A percentile compares a stretch with the other conserved stretches of the same genome.
These are phyloP conservation scores for Tridacna gigas DNA, from an alignment of 2,888 invertebrate species.

Conservation along the genomic window DNA sequence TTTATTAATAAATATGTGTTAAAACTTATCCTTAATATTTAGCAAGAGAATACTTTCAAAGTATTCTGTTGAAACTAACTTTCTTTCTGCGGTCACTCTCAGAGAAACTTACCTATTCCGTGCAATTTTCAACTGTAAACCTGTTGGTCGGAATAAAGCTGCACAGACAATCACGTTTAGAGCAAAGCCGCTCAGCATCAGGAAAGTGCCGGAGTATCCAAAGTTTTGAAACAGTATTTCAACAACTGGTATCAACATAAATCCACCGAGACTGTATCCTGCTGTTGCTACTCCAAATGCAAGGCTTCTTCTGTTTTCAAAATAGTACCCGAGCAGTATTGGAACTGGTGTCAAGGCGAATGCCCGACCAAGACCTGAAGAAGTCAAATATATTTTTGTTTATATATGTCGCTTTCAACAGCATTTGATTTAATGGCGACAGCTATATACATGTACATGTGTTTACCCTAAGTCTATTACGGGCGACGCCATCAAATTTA, in stretches of 20 bases:
- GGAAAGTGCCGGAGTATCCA: slow-evolving; percentile 71
- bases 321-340: slow-evolving; percentile 74
- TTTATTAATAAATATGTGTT: too few species aligned
- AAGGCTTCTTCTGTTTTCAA: slow-evolving; percentile 71
- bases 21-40: too few species aligned
- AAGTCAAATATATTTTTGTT: too few species aligned
- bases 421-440: too few species aligned
- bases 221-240: slow-evolving; percentile 68
- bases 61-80: too few species aligned
- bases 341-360: slow-evolving; percentile 71
- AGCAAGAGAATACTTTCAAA: too few species aligned
- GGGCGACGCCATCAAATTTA: too few species aligned
- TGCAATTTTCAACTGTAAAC: slow-evolving; percentile 41
- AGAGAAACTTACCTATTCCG: neutral
- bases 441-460: too few species aligned
- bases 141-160: slow-evolving; percentile 69
- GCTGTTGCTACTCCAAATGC: slow-evolving; percentile 73
- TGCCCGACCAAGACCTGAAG: slow-evolving; percentile 72
- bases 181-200: slow-evolving; percentile 67
- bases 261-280: slow-evolving; percentile 75
- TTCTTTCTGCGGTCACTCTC: too few species aligned
- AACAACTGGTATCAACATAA: slow-evolving; percentile 67
- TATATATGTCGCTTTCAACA: too few species aligned
- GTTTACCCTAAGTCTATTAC: too few species aligned
- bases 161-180: slow-evolving; percentile 60